Percentiles rank a stretch among this genome's conserved stretches.
These are phyloP conservation scores for Achatina immaculata DNA, from an alignment of 1,140 invertebrate species.

Conservation along the genomic window DNA sequence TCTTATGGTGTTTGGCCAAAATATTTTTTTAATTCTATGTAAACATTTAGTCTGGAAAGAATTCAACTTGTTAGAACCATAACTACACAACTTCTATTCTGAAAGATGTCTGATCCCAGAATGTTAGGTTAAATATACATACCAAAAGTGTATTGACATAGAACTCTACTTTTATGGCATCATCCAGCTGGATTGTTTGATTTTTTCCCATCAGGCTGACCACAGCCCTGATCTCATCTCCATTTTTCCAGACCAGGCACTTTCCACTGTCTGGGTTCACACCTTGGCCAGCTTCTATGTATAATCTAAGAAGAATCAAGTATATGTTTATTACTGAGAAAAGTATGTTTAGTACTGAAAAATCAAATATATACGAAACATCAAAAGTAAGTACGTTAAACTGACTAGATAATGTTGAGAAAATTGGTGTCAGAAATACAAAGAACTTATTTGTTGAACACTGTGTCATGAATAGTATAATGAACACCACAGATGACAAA, in stretches of 20 bases:
- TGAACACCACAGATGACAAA: no score
- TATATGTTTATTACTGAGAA: no score
- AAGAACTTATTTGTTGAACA: no score
- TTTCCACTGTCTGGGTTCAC: background rate
- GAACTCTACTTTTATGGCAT: constrained; percentile 6
- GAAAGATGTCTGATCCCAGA: no score
- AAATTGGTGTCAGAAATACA: no score
- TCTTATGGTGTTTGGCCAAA: no score
- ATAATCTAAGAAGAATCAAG: constrained; percentile 12
- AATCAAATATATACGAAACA: background rate
- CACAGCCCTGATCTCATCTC: constrained; percentile 25
- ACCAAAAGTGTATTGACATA: constrained; percentile 25
- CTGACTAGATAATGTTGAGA: background rate
- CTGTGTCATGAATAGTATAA: no score
- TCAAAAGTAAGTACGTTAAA: background rate
- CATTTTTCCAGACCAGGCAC: constrained; percentile 12
- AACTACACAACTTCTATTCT: no score
- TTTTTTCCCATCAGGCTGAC: background rate
- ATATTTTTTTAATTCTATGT: no score
- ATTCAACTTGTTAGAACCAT: no score
- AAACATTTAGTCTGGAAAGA: no score
- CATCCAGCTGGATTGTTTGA: constrained; percentile 11
- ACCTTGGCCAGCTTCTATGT: background rate
- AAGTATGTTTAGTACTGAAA: no score
- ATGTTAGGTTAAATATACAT: background rate